Base-by-base conservation (phyloP, 2,797 vertebrate species). In the Tragopan temminckii region DNA sequence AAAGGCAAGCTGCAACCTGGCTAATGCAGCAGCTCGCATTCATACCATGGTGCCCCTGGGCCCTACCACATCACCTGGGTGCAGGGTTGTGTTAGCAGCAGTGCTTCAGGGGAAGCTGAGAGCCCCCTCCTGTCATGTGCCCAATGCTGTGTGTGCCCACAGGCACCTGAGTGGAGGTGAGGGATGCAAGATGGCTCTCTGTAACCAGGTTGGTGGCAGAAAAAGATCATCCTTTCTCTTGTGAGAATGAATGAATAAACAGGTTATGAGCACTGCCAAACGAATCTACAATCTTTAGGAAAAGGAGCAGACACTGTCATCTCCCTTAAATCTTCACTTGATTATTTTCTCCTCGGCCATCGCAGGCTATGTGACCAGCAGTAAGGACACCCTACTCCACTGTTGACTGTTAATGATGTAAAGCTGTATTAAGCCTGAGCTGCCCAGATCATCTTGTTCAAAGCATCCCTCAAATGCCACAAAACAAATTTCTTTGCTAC, bases 371-470 rank as follows among this genome's bases (percentile, higher is more conserved):
- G 82, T 90, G 90, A 92, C 75, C 58, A 93, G 93, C 85, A 95
- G 20, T 93, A 95, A 97, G 85, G 75, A 93, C 9, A 9, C 79
- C 67, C 94, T 96, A 85, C 76, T 94, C 76, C 9, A 15, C 79
- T 89, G 58, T 85, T 87, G 93, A 89, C 91, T 83, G 72, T 90
- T 96, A 90, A 90, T 83, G 91, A 95, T 83, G 80, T 94, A 93
- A 92, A 92, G 89, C 88, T 93, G 68, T 93, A 93, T 89, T 96
- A 93, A 95, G 87, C 85, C 74, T 93, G 84, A 95, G 67, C 67
- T 75, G 66, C 64, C 78, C 75, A 64, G 74, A 86, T 92, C 62
- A 57, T 78, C 74, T 91, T 70, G 53, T 93, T 90, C 35, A 4
- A 86, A 89, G 83, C 52, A 89, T 67, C 72, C 66, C 48, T 88